A percentile compares a stretch with the other conserved stretches of the same genome.
phyloP scores from a whole-genome alignment of 2,113 vertebrate species.

The Hippocampus mohnikei region DNA sequence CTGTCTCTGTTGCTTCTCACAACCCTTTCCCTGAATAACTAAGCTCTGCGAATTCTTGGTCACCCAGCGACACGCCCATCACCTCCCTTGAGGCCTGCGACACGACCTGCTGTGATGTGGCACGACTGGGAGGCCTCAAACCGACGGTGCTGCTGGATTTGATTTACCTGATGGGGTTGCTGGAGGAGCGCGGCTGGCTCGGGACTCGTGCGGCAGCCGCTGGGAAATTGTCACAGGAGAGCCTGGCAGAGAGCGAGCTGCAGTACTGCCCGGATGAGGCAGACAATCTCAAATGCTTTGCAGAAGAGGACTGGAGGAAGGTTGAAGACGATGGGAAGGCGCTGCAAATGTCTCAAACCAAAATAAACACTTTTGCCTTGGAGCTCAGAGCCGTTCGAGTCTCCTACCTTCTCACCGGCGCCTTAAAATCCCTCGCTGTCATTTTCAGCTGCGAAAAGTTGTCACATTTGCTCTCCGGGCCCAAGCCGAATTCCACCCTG shows the following conservation, averaged over 20 bases:
- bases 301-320: constrained; percentile 39
- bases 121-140: constrained; percentile 68
- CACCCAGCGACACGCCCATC: constrained; percentile 78
- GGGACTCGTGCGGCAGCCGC: constrained; percentile 24
- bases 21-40: constrained; percentile 68
- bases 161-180: constrained; percentile 72
- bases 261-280: constrained; percentile 58
- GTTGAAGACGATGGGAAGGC: constrained; percentile 33
- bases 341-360: constrained; percentile 29
- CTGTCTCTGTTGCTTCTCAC: constrained; percentile 67
- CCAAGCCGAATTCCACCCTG: constrained; percentile 47
- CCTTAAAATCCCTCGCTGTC: constrained; percentile 73
- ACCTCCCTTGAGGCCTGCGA: constrained; percentile 74
- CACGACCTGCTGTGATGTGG: constrained; percentile 63
- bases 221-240: constrained; percentile 48
- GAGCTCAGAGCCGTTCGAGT: constrained; percentile 71
- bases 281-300: constrained; percentile 36
- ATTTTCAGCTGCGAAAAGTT: constrained; percentile 74
- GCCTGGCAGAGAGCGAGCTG: constrained; percentile 36
- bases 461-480: constrained; percentile 67
- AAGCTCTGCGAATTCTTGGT: constrained; percentile 84
- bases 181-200: constrained; percentile 68
- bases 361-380: constrained; percentile 59
- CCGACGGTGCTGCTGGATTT: constrained; percentile 72
- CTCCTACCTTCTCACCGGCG: constrained; percentile 75